These are phyloP conservation scores for Spondyliosoma cantharus DNA, from an alignment of 2,797 vertebrate species.

Conservation along the genomic window DNA sequence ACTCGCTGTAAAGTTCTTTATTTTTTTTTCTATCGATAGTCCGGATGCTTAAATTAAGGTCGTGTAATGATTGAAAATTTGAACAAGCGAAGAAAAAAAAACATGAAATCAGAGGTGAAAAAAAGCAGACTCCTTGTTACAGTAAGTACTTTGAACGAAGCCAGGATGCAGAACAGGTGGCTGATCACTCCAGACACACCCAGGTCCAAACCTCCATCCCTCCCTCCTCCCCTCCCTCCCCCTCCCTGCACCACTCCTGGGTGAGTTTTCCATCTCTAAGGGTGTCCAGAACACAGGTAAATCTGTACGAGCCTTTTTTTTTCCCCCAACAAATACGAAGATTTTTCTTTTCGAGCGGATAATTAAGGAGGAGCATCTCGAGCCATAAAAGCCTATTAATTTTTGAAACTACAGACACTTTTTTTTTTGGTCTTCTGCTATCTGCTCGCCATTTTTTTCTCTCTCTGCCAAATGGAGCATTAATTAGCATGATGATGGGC, in stretches of 20 bases:
- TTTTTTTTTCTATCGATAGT: slow-evolving; percentile 30
- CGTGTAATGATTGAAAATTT: not conserved
- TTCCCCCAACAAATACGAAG: not conserved
- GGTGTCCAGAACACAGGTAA: slow-evolving; percentile 74
- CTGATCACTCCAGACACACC: slow-evolving; percentile 33
- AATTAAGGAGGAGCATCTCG: slow-evolving; percentile 25
- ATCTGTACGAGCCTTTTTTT: slow-evolving; percentile 26
- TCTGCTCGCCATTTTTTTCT: slow-evolving; percentile 35
- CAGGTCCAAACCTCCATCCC: slow-evolving; percentile 48
- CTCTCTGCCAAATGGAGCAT: slow-evolving; percentile 47
- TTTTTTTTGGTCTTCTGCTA: slow-evolving; percentile 35
- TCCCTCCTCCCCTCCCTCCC: slow-evolving; percentile 62
- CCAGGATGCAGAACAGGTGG: slow-evolving; percentile 40
- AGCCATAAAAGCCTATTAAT: slow-evolving; percentile 40
- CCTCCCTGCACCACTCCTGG: slow-evolving; percentile 59
- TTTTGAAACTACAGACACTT: slow-evolving; percentile 21
- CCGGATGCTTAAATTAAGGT: slow-evolving; percentile 3
- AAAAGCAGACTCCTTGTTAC: slow-evolving; percentile 49
- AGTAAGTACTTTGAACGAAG: slow-evolving; percentile 70
- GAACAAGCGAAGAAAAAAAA: slow-evolving; percentile 13
- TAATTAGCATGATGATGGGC: slow-evolving; percentile 59
- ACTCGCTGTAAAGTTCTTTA: slow-evolving; percentile 23
- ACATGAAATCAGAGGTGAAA: slow-evolving; percentile 24
- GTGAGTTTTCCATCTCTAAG: slow-evolving; percentile 70
- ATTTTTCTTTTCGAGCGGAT: slow-evolving; percentile 4